Evolutionary conservation across 2,888 invertebrate species (phyloP).

Genomic region (Meghimatium bilineatum): DNA sequence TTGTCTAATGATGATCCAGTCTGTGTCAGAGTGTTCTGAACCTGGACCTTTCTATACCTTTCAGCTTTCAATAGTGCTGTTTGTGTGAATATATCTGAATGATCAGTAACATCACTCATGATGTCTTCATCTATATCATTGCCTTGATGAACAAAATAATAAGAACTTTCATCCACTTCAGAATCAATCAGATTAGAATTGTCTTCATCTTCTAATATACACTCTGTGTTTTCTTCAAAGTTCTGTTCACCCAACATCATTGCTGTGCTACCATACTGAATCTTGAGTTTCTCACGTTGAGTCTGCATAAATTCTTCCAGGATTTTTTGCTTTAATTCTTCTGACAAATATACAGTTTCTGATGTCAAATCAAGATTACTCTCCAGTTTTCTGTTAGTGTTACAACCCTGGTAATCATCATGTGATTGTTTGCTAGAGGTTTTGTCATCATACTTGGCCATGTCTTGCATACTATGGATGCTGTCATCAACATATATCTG

Average conservation of each 20-base stretch:
- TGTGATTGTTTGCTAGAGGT: not conserved
- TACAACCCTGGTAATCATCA: not conserved
- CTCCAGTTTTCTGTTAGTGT: not conserved
- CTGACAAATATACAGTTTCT: conserved; percentile 31
- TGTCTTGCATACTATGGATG: no score
- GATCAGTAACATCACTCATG: conserved; percentile 22
- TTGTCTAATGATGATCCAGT: conserved; percentile 59
- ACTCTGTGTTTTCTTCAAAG: not conserved
- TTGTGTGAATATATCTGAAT: conserved; percentile 37
- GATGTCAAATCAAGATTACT: not conserved
- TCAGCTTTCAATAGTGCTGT: not conserved
- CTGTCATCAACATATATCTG: no score
- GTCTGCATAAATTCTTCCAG: conserved; percentile 31
- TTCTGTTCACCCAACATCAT: not conserved
- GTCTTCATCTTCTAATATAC: not conserved
- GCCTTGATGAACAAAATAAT: not conserved
- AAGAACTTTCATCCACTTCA: not conserved
- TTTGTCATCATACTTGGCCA: no score
- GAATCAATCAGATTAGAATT: not conserved
- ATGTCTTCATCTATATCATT: conserved; percentile 36
- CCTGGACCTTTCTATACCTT: not conserved
- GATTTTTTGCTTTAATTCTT: conserved; percentile 46
- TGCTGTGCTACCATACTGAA: not conserved
- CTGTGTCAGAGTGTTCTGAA: conserved; percentile 55
- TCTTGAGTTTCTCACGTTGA: not conserved